These are phyloP conservation scores for Apis mellifera DNA, from an alignment of 1,140 invertebrate genomes.

Conservation along the genomic window Amel_HAv3.1 CM009936.2:5321001-5321500, in stretches of 20 bases:
- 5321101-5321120: slow-evolving; percentile 33
- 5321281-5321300: background rate
- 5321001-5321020: slow-evolving; percentile 70
- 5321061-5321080: slow-evolving; percentile 46
- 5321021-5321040: slow-evolving; percentile 56
- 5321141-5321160: slow-evolving; percentile 37
- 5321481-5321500: slow-evolving; percentile 59
- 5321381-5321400: slow-evolving; percentile 45
- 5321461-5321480: slow-evolving; percentile 28
- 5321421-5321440: slow-evolving; percentile 59
- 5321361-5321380: background rate
- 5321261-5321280: slow-evolving; percentile 11
- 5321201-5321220: slow-evolving; percentile 39
- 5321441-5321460: slow-evolving; percentile 73
- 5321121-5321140: slow-evolving; percentile 37
- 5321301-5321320: background rate
- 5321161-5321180: slow-evolving; percentile 4
- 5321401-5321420: slow-evolving; percentile 65
- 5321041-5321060: slow-evolving; percentile 56
- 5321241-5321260: slow-evolving; percentile 51
- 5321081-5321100: slow-evolving; percentile 54
- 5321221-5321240: slow-evolving; percentile 21
- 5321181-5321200: background rate
- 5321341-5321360: background rate
- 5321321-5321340: background rate